Evolutionary conservation across 2,888 invertebrate genomes (phyloP).

Genomic region (Capitulum mitella): DNA sequence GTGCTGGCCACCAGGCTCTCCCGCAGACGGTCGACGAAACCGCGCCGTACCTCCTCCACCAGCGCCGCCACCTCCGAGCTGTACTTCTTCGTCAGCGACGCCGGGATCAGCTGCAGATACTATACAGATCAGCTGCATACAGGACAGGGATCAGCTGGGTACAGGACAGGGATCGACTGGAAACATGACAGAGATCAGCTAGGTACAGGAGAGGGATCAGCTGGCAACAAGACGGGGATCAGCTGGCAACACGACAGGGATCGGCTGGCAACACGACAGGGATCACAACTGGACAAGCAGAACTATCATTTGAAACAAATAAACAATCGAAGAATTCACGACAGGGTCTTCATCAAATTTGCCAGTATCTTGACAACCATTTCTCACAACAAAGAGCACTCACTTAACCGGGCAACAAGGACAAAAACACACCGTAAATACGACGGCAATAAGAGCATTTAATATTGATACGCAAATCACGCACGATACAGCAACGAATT

Average conservation of each 20-base stretch:
- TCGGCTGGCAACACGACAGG: background rate
- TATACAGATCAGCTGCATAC: background rate
- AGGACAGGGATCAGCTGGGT: background rate
- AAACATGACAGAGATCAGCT: background rate
- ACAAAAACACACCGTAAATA: too few relatives aligned
- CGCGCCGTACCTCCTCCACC: constrained; percentile 1
- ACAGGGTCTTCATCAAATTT: too few relatives aligned
- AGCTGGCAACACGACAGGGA: background rate
- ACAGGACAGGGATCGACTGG: background rate
- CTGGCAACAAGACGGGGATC: background rate
- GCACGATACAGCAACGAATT: too few relatives aligned
- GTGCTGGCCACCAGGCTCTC: background rate
- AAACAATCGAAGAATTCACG: too few relatives aligned
- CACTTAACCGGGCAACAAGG: too few relatives aligned
- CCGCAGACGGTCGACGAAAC: background rate
- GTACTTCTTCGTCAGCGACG: background rate
- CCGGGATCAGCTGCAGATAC: background rate
- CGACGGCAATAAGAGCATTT: too few relatives aligned
- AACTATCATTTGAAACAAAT: too few relatives aligned
- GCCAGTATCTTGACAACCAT: too few relatives aligned
- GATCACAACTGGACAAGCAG: too few relatives aligned
- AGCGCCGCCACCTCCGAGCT: background rate
- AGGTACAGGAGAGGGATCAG: background rate
- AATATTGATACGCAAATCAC: too few relatives aligned
- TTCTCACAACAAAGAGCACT: too few relatives aligned